These are phyloP conservation scores for Orbicella faveolata DNA, from an alignment of 64 coral and sea anemone genomes.

Conservation along the genomic window DNA sequence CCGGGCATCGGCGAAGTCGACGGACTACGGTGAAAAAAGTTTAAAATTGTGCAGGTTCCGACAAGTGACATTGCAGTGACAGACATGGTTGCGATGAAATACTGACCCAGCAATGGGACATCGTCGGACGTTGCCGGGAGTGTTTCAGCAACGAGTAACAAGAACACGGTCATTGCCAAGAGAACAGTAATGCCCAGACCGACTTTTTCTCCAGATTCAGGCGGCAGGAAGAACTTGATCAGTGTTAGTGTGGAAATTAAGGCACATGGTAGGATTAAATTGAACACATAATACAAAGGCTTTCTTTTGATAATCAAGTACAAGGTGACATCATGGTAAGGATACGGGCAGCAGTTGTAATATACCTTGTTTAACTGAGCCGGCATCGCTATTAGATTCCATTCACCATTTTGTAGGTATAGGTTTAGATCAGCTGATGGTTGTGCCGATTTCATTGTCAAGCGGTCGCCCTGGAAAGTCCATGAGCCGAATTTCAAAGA, in stretches of 20 bases:
- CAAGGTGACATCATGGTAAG: slow-evolving; percentile 79
- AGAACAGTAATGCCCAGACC: slow-evolving; percentile 92
- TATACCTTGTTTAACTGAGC: slow-evolving; percentile 72
- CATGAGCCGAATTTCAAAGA: slow-evolving; percentile 90
- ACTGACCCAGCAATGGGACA: slow-evolving; percentile 89
- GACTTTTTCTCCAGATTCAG: slow-evolving; percentile 95
- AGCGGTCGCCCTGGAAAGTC: slow-evolving; percentile 83
- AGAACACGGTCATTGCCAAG: slow-evolving; percentile 93
- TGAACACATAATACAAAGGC: slow-evolving; percentile 90
- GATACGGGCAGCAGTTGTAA: slow-evolving; percentile 80
- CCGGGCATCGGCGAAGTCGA: slow-evolving; percentile 90
- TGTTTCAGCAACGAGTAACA: slow-evolving; percentile 90
- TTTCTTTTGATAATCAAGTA: slow-evolving; percentile 83
- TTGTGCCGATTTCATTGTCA: slow-evolving; percentile 64
- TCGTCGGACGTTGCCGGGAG: slow-evolving; percentile 88
- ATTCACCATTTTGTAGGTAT: slow-evolving; percentile 89
- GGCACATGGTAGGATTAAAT: slow-evolving; percentile 89
- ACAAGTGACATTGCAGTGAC: slow-evolving; percentile 89
- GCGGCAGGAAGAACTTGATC: slow-evolving; percentile 91
- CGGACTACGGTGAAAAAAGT: slow-evolving; percentile 90
- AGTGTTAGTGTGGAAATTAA: slow-evolving; percentile 85
- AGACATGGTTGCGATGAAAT: slow-evolving; percentile 95
- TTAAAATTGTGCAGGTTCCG: slow-evolving; percentile 82
- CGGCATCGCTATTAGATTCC: slow-evolving; percentile 78
- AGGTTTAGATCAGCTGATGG: slow-evolving; percentile 51